phyloP scores from a whole-genome alignment of 2,113 vertebrate genomes.

The Sylvicapra grimmia region DNA sequence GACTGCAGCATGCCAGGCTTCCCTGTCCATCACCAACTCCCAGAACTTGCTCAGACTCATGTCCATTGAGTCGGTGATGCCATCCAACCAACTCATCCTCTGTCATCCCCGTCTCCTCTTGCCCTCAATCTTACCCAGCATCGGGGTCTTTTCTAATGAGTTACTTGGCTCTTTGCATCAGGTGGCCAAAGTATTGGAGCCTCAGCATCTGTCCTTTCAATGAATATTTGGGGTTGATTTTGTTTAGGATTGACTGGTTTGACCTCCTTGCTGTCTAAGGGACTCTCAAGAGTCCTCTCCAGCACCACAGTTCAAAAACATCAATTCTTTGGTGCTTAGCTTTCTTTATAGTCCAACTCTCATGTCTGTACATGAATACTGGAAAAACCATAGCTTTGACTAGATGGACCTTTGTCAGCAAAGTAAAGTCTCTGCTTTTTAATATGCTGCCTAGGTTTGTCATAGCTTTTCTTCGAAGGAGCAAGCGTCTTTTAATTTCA shows the following conservation, averaged over 20 bases:
- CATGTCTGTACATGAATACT: not conserved
- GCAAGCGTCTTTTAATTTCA: not conserved
- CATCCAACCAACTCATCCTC: not conserved
- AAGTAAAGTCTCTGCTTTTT: not conserved
- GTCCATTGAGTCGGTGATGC: not conserved
- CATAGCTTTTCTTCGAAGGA: not conserved
- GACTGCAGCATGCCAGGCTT: not conserved
- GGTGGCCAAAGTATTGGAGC: not conserved
- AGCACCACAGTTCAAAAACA: not conserved
- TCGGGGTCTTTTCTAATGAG: not conserved
- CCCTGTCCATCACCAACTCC: not conserved
- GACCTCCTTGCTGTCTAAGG: not conserved
- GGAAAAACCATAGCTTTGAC: not conserved
- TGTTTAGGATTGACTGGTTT: not conserved
- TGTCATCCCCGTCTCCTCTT: not conserved
- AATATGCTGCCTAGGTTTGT: not conserved
- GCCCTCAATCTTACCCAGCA: not conserved
- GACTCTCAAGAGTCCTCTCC: not conserved
- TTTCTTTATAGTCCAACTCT: not conserved
- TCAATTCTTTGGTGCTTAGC: not conserved
- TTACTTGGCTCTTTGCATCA: not conserved
- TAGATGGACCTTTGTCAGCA: not conserved
- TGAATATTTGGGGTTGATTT: not conserved
- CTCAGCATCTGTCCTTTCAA: not conserved
- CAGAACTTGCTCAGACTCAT: not conserved